These are phyloP conservation scores for Acanthurus leucopareius DNA, from an alignment of 2,797 vertebrate species.

Conservation along the genomic window DNA sequence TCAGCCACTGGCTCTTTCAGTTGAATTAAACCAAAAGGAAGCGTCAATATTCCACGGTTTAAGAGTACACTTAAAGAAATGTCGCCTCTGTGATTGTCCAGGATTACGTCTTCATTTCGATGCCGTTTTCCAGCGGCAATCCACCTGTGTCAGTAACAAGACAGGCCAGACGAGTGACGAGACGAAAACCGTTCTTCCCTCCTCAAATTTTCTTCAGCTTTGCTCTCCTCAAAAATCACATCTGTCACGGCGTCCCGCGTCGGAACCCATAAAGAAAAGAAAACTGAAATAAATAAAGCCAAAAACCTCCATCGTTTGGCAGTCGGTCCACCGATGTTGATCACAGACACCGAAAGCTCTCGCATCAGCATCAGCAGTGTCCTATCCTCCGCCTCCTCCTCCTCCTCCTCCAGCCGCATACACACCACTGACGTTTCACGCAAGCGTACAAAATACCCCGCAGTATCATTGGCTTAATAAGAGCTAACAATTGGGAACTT, in stretches of 20 bases:
- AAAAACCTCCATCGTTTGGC: constrained; percentile 33
- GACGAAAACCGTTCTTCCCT: constrained; percentile 38
- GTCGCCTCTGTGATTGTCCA: constrained; percentile 1
- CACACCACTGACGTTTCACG: constrained; percentile 81
- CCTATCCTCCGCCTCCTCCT: constrained; percentile 66
- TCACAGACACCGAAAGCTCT: constrained; percentile 73
- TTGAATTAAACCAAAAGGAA: neutral
- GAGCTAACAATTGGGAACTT: neutral
- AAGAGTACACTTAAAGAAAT: fast-evolving
- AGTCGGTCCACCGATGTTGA: constrained; percentile 65
- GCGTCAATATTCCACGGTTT: fast-evolving
- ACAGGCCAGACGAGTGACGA: constrained; percentile 74
- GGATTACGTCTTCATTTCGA: constrained; percentile 44
- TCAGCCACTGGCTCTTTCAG: neutral
- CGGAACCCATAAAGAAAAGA: neutral
- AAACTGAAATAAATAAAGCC: neutral
- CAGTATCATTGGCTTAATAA: constrained; percentile 64
- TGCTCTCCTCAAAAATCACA: constrained; percentile 12
- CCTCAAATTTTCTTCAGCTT: constrained; percentile 5
- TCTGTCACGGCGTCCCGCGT: neutral
- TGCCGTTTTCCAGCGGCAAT: constrained; percentile 63
- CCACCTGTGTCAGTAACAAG: constrained; percentile 79
- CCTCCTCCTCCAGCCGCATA: constrained; percentile 81
- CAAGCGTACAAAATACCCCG: constrained; percentile 80
- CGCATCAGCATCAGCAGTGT: constrained; percentile 84